These are phyloP conservation scores for Mimas tiliae DNA, from an alignment of 2,888 invertebrate genomes.

Conservation along the genomic window DNA sequence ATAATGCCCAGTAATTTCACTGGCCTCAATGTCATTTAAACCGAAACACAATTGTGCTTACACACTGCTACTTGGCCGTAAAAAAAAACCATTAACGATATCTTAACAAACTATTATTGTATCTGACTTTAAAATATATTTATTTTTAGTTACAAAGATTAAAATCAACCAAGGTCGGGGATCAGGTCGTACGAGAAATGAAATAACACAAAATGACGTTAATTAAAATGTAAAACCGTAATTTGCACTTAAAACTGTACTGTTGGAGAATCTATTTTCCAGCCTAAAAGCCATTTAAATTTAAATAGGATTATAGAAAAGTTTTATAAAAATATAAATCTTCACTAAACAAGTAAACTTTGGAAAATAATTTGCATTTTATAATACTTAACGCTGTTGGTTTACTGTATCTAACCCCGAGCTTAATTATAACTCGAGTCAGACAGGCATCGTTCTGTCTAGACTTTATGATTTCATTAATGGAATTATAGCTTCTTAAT, in stretches of 20 bases:
- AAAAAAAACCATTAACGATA: too few relatives aligned
- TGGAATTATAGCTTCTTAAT: conserved; percentile 4
- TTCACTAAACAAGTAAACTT: conserved; percentile 19
- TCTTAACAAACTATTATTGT: too few relatives aligned
- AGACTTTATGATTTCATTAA: conserved; percentile 19
- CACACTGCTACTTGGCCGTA: too few relatives aligned
- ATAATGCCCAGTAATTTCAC: too few relatives aligned
- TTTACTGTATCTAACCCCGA: conserved; percentile 7
- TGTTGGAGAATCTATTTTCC: not conserved
- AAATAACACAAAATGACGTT: not conserved
- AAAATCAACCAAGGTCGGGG: not conserved
- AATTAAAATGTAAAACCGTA: not conserved
- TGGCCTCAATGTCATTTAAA: too few relatives aligned
- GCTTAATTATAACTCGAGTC: conserved; percentile 8
- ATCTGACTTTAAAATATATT: too few relatives aligned
- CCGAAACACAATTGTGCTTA: too few relatives aligned
- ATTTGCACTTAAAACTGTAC: not conserved
- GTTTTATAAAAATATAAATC: conserved; percentile 19
- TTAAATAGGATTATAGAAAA: conserved; percentile 16
- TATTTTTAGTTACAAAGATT: not conserved
- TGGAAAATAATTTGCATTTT: conserved; percentile 22
- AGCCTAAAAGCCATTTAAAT: conserved; percentile 10
- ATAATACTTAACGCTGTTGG: conserved; percentile 16
- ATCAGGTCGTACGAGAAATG: not conserved
- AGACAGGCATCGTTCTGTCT: conserved; percentile 14